Conservation (phyloP, 2,797 vertebrate species). For the Dermochelys coriacea region DNA sequence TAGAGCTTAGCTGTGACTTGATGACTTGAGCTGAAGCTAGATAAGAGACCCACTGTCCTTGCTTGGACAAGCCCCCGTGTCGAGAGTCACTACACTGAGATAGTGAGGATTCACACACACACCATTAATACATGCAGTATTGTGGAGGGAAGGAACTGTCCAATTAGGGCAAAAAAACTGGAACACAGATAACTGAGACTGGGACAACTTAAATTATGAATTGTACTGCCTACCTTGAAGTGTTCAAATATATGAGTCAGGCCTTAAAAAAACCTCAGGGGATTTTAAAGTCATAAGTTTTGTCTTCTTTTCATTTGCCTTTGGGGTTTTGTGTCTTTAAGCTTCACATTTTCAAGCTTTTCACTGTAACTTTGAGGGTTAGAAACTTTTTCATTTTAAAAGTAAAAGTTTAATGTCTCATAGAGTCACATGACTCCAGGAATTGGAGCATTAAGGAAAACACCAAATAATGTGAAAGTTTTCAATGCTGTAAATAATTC, state of each 20-base stretch:
- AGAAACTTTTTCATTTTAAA: not conserved
- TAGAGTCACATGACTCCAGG: not conserved
- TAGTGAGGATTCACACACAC: not conserved
- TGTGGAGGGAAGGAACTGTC: not conserved
- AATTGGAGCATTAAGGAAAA: not conserved
- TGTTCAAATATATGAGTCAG: not conserved
- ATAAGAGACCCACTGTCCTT: not conserved
- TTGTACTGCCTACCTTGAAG: not conserved
- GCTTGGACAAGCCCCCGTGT: not conserved
- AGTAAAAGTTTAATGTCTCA: not conserved
- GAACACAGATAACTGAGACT: not conserved
- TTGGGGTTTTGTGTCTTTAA: not conserved
- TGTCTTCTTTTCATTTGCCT: not conserved
- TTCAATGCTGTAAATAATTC: not conserved
- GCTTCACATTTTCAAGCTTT: not conserved
- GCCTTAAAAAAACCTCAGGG: not conserved
- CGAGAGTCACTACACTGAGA: not conserved
- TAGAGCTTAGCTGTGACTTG: not conserved
- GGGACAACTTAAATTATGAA: not conserved
- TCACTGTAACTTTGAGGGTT: not conserved
- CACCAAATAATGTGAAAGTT: not conserved
- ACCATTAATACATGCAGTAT: not conserved
- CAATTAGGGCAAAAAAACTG: not conserved
- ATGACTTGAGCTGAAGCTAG: not conserved
- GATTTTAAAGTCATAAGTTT: not conserved